phyloP scores from a whole-genome alignment of 2,797 vertebrate species.

The Phalanger gymnotis region DNA sequence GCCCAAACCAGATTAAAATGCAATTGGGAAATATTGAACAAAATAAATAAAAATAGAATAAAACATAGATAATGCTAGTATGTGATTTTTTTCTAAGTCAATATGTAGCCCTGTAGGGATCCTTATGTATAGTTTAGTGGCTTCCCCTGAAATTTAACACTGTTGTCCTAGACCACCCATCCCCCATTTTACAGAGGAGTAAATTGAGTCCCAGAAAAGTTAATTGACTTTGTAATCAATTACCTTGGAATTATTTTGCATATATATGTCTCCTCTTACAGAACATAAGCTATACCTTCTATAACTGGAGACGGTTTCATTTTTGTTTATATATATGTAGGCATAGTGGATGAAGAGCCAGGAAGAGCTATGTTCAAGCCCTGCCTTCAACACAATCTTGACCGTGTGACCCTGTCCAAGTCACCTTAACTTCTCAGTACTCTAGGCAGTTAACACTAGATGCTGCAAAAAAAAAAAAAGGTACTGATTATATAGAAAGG shows the following conservation, averaged over 20 bases:
- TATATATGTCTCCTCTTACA: too few species aligned
- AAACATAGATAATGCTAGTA: neutral
- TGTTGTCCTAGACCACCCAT: neutral
- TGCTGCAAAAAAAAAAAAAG: neutral
- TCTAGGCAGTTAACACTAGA: neutral
- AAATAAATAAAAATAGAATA: neutral
- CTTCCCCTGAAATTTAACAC: neutral
- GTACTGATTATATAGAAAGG: neutral
- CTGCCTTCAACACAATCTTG: neutral
- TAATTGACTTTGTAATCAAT: neutral
- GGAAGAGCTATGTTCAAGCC: neutral
- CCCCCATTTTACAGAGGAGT: neutral
- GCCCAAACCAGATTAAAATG: neutral
- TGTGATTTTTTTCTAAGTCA: neutral
- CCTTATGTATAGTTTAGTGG: neutral
- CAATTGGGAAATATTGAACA: neutral
- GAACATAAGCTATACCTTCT: neutral
- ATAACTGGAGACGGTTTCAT: neutral
- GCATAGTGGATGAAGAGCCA: neutral
- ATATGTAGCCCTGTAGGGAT: neutral
- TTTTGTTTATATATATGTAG: neutral
- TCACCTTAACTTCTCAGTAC: neutral
- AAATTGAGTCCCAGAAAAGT: neutral
- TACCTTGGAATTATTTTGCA: neutral
- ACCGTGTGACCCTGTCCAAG: neutral